These are phyloP conservation scores for Drosophila parvula DNA, from an alignment of 1,140 invertebrate species.

Conservation along the genomic window DNA sequence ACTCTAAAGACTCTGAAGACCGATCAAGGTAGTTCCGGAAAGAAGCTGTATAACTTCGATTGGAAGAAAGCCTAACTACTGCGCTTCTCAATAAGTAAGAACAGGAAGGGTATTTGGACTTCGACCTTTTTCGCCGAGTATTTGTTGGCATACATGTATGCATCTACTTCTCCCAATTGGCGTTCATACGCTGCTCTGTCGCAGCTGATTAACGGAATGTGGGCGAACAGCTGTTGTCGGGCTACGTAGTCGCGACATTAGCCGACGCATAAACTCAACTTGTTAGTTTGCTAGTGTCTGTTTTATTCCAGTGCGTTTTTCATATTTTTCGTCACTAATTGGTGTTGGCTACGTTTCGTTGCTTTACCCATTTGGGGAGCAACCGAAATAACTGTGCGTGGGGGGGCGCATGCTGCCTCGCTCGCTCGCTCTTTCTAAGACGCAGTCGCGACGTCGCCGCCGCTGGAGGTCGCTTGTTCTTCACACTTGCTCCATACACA, in stretches of 20 bases:
- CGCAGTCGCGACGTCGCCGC: conserved; percentile 54
- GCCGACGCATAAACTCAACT: conserved; percentile 35
- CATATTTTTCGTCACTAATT: conserved; percentile 74
- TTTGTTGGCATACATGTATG: conserved; percentile 30
- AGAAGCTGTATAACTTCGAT: no score
- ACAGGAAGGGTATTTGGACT: background rate
- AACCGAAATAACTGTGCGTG: conserved; percentile 67
- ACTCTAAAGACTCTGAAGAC: no score
- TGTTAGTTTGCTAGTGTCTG: conserved; percentile 11
- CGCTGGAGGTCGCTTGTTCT: conserved; percentile 77
- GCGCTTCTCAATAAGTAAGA: no score
- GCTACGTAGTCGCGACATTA: conserved; percentile 4
- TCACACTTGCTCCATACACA: conserved; percentile 70
- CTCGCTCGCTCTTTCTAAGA: conserved; percentile 64
- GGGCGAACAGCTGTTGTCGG: conserved; percentile 38
- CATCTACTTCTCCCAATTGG: conserved; percentile 4
- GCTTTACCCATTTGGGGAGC: conserved; percentile 38
- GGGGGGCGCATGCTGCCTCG: conserved; percentile 60
- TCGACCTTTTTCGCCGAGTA: background rate
- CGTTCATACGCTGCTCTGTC: conserved; percentile 27
- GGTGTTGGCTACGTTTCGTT: conserved; percentile 67
- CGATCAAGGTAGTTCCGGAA: no score
- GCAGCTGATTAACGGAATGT: conserved; percentile 26
- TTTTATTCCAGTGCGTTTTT: conserved; percentile 61
- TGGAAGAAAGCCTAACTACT: no score